These are phyloP conservation scores for Lepidocyrtoides sp. DNA, from an alignment of 2,888 invertebrate species.

Conservation along the genomic window DNA sequence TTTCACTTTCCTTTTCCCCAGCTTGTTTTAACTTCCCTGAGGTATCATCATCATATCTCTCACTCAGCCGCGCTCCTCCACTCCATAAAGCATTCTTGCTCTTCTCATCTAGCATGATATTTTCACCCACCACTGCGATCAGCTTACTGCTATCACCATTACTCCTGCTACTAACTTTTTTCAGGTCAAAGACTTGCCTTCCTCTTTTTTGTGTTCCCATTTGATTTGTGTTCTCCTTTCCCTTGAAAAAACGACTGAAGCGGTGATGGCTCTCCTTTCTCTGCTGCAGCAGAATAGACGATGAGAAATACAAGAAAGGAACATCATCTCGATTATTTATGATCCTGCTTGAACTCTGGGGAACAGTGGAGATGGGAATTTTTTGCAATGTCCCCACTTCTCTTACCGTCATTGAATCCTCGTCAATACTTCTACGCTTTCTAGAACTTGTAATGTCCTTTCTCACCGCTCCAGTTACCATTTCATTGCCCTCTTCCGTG, in stretches of 20 bases:
- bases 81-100: constrained; percentile 61
- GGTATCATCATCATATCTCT: constrained; percentile 77
- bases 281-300: background rate
- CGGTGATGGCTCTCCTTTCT: background rate
- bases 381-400: constrained; percentile 54
- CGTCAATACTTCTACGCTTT: constrained; percentile 35
- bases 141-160: constrained; percentile 7
- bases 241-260: constrained; percentile 64
- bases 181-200: constrained; percentile 66
- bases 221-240: constrained; percentile 71
- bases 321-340: constrained; percentile 76
- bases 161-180: constrained; percentile 53
- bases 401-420: constrained; percentile 33
- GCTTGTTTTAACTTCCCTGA: constrained; percentile 60
- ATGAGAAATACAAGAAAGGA: constrained; percentile 25
- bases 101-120: background rate
- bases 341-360: constrained; percentile 62
- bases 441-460: constrained; percentile 9
- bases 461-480: constrained; percentile 21
- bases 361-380: constrained; percentile 39
- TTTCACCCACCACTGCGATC: constrained; percentile 30
- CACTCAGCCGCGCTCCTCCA: constrained; percentile 45
- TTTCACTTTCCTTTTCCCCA: constrained; percentile 62
- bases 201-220: constrained; percentile 18
- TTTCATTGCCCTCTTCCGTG: background rate